A percentile compares a stretch with the other conserved stretches of the same genome.
These are phyloP conservation scores for Lasioglossum villosulum DNA, from an alignment of 2,888 invertebrate species.

Conservation along the genomic window DNA sequence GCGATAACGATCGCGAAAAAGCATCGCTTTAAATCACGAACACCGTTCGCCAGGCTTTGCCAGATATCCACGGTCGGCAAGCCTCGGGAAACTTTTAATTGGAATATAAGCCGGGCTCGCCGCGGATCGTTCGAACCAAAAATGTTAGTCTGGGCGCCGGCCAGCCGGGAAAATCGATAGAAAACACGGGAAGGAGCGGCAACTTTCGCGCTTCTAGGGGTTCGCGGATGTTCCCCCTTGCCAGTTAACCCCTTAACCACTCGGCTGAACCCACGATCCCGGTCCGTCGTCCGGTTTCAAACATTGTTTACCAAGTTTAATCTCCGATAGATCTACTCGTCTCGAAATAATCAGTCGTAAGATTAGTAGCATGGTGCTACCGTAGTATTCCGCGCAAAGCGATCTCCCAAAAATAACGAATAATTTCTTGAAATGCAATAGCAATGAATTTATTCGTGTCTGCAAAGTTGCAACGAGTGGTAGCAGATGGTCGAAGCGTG, in stretches of 20 bases:
- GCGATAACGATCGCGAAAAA: constrained; percentile 37
- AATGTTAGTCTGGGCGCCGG: constrained; percentile 18
- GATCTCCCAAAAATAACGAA: neutral
- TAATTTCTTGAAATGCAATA: neutral
- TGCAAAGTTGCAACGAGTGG: too few relatives aligned
- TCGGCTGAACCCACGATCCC: neutral
- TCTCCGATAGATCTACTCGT: neutral
- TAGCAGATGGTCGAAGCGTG: too few relatives aligned
- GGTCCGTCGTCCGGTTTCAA: neutral
- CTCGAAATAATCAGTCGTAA: neutral
- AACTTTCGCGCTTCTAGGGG: neutral
- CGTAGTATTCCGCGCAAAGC: neutral
- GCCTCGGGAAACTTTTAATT: constrained; percentile 63
- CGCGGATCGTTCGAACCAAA: constrained; percentile 27
- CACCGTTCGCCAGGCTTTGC: constrained; percentile 32
- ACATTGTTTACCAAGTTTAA: neutral
- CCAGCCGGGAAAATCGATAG: constrained; percentile 41
- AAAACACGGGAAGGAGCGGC: constrained; percentile 28
- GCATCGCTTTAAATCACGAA: constrained; percentile 52
- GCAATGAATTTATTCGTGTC: too few relatives aligned
- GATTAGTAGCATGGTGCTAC: neutral
- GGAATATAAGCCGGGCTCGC: constrained; percentile 55
- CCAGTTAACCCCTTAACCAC: constrained; percentile 30
- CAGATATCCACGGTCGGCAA: constrained; percentile 37
- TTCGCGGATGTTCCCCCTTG: neutral